Conservation (phyloP, 2,888 invertebrate species). For the Rhabditoides inermis region DNA sequence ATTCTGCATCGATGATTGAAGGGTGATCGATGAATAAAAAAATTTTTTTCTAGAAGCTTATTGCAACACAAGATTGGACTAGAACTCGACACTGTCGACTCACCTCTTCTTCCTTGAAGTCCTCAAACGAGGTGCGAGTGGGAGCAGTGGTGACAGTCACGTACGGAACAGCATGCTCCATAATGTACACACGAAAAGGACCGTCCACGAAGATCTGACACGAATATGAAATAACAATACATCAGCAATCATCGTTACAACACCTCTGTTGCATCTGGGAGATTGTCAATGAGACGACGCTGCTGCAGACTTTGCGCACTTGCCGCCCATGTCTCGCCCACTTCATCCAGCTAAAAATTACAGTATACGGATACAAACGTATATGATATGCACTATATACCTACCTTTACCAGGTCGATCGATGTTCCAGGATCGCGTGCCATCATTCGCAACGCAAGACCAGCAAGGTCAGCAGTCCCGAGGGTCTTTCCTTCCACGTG, state of each 20-base stretch:
- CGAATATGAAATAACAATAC: slow-evolving; percentile 1
- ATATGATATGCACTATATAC: slow-evolving; percentile 1
- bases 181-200: slow-evolving; percentile 38
- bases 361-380: neutral
- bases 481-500: slow-evolving; percentile 34
- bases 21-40: neutral
- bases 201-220: slow-evolving; percentile 40
- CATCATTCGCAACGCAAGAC: slow-evolving; percentile 47
- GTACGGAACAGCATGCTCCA: slow-evolving; percentile 30
- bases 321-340: slow-evolving; percentile 36
- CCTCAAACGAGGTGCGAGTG: slow-evolving; percentile 10
- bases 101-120: slow-evolving; percentile 31
- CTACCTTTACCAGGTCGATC: slow-evolving; percentile 35
- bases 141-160: slow-evolving; percentile 27
- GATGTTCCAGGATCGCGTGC: slow-evolving; percentile 44
- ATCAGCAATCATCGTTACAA: neutral
- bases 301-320: slow-evolving; percentile 44
- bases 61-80: no score
- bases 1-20: slow-evolving; percentile 4
- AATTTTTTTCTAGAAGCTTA: neutral
- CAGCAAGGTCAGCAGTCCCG: slow-evolving; percentile 36
- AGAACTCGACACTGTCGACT: neutral
- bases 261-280: slow-evolving; percentile 9
- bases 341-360: slow-evolving; percentile 13
- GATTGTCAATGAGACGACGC: slow-evolving; percentile 19